A percentile compares a stretch with the other conserved stretches of the same genome.
phyloP scores from a whole-genome alignment of 2,797 vertebrate species.

The Crax fasciolata region DNA sequence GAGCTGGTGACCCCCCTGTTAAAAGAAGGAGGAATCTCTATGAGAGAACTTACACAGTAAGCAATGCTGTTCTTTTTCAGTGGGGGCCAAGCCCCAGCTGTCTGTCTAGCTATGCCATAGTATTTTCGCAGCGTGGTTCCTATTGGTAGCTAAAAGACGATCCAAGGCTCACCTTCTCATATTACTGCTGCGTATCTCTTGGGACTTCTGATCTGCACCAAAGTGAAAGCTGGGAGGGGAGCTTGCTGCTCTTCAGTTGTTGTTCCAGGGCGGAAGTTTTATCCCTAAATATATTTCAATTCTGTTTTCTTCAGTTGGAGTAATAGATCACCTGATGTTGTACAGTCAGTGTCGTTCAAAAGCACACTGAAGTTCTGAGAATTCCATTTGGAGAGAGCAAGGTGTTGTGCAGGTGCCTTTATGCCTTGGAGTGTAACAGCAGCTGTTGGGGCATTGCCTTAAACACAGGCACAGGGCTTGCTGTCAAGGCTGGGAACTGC shows the following conservation, averaged over 20 bases:
- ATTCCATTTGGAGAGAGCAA: neutral
- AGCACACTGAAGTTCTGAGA: neutral
- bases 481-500: neutral
- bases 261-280: neutral
- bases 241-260: neutral
- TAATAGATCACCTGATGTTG: neutral
- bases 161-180: neutral
- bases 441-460: neutral
- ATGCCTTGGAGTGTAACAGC: neutral
- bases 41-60: constrained; percentile 95
- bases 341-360: neutral
- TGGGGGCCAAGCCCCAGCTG: neutral
- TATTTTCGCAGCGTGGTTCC: neutral
- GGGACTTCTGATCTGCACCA: fast-evolving
- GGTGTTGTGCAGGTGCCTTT: fast-evolving
- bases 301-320: neutral
- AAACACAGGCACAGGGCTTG: neutral
- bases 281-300: neutral
- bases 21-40: constrained; percentile 94
- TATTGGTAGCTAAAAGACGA: neutral
- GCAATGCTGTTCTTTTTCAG: neutral
- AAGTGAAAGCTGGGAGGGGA: neutral
- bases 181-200: fast-evolving
- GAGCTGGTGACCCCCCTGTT: constrained; percentile 94
- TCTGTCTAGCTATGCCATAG: neutral